phyloP scores from a whole-genome alignment of 2,888 invertebrate species.

The Entomobrya multifasciata region DNA sequence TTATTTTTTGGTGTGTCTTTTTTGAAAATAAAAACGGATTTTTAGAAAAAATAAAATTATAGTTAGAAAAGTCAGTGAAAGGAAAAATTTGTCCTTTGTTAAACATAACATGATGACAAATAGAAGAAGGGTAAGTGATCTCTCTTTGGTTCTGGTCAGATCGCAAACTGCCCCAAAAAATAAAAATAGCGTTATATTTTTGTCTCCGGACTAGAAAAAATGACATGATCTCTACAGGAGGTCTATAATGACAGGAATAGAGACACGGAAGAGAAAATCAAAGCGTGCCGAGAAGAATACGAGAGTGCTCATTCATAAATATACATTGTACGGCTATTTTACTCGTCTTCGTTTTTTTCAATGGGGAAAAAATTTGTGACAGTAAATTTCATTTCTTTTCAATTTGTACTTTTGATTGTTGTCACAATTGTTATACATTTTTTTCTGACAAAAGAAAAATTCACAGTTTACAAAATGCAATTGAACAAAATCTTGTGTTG shows the following conservation, averaged over 20 bases:
- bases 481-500: too few relatives aligned
- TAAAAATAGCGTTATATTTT: slow-evolving; percentile 10
- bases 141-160: too few relatives aligned
- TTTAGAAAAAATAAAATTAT: too few relatives aligned
- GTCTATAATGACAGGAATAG: background rate
- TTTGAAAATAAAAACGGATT: too few relatives aligned
- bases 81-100: too few relatives aligned
- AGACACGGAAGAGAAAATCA: slow-evolving; percentile 45
- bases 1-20: slow-evolving; percentile 32
- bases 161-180: too few relatives aligned
- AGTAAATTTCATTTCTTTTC: background rate
- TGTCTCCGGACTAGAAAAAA: slow-evolving; percentile 14
- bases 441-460: too few relatives aligned
- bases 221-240: slow-evolving; percentile 32
- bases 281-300: slow-evolving; percentile 65
- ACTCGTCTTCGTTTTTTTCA: background rate
- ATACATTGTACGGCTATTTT: background rate
- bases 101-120: too few relatives aligned
- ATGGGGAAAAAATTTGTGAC: slow-evolving; percentile 30
- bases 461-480: too few relatives aligned
- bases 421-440: background rate
- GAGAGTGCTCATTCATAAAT: too few relatives aligned
- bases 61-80: too few relatives aligned
- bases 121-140: too few relatives aligned
- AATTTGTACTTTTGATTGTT: background rate